A percentile compares a stretch with the other conserved stretches of the same genome.
Evolutionary conservation across 2,797 vertebrate species (phyloP).

Genomic region (Lagorchestes hirsutus): DNA sequence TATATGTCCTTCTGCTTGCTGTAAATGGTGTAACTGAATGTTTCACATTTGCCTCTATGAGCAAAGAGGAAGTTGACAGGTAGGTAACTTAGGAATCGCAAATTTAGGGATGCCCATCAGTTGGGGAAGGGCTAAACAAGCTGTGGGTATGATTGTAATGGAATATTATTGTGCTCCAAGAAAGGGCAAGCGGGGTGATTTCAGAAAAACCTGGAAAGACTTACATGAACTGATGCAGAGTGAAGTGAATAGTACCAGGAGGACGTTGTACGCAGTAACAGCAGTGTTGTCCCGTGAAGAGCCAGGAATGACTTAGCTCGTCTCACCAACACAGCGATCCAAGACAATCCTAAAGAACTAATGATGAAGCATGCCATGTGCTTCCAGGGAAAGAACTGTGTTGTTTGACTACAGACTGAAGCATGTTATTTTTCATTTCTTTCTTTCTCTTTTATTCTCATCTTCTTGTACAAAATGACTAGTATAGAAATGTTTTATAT

Average conservation of each 20-base stretch:
- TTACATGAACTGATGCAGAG: no score
- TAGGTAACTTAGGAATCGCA: conserved; percentile 77
- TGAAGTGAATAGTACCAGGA: no score
- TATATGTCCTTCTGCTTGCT: conserved; percentile 95
- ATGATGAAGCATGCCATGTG: background rate
- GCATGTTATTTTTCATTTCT: background rate
- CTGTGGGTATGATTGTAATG: no score
- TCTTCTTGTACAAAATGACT: background rate
- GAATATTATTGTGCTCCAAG: no score
- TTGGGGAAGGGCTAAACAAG: no score
- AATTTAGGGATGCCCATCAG: background rate
- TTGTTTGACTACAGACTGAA: background rate
- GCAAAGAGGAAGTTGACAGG: conserved; percentile 96
- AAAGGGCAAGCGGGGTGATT: no score
- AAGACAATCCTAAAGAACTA: background rate
- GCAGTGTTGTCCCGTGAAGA: no score
- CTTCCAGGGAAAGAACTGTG: background rate
- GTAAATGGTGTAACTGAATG: conserved; percentile 97
- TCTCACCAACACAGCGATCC: background rate
- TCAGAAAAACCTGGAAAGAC: no score
- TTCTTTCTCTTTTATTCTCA: background rate
- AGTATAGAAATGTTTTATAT: background rate
- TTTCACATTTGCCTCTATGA: conserved; percentile 97
- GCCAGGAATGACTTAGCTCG: background rate
- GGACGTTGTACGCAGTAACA: no score